phyloP scores from a whole-genome alignment of 2,797 vertebrate species.

The Loriculus beryllinus region DNA sequence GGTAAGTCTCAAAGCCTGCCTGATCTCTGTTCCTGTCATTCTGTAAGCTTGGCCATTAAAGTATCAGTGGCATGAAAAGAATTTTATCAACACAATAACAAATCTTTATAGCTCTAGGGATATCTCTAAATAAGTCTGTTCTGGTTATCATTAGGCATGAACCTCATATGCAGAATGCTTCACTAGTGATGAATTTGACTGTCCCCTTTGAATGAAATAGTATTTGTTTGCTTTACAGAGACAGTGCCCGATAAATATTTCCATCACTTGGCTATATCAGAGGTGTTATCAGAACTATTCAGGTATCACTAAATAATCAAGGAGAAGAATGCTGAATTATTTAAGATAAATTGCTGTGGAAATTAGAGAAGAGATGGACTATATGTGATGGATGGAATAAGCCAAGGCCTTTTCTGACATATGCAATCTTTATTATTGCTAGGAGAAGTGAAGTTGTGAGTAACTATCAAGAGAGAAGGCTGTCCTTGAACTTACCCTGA shows the following conservation, averaged over 20 bases:
- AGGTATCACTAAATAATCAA: not conserved
- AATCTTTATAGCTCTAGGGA: conserved; percentile 9
- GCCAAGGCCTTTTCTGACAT: not conserved
- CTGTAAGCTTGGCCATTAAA: not conserved
- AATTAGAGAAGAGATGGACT: not conserved
- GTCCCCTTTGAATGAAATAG: not conserved
- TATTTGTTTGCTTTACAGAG: conserved; percentile 35
- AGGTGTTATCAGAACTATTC: conserved; percentile 11
- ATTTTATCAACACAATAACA: conserved; percentile 52
- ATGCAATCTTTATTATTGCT: not conserved
- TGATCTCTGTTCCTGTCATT: not conserved
- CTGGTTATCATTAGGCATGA: not conserved
- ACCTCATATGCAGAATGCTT: conserved; percentile 17
- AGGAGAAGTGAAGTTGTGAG: not conserved
- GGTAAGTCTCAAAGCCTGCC: not conserved
- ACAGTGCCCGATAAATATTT: conserved; percentile 27
- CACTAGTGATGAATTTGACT: conserved; percentile 22
- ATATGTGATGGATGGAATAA: not conserved
- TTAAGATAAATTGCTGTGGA: not conserved
- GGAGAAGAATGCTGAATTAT: conserved; percentile 1
- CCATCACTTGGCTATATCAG: not conserved
- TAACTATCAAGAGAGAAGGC: not conserved
- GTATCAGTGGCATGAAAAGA: conserved; percentile 51
- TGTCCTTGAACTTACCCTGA: not conserved
- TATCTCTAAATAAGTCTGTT: conserved; percentile 38